Conservation (phyloP, 2,888 invertebrate genomes). For the Agonum fuliginosum region DNA sequence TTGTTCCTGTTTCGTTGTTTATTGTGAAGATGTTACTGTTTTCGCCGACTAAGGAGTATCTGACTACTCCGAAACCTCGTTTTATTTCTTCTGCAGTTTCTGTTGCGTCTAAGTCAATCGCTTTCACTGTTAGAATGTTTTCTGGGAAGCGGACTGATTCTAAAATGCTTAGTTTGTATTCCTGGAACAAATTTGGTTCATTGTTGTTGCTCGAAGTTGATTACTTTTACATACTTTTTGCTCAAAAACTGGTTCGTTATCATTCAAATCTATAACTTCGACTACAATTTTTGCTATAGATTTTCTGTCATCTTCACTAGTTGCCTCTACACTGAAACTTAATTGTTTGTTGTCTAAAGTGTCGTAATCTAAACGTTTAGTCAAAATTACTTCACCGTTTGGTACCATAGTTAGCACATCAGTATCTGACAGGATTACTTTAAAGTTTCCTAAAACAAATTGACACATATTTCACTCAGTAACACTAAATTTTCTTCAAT, state of each 20-base stretch:
- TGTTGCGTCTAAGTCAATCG: constrained; percentile 79
- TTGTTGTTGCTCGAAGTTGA: too few species aligned
- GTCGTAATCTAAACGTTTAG: constrained; percentile 86
- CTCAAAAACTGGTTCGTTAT: constrained; percentile 84
- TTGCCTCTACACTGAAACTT: constrained; percentile 76
- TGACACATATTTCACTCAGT: too few species aligned
- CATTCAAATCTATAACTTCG: constrained; percentile 84
- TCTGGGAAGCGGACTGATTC: constrained; percentile 83
- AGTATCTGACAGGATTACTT: constrained; percentile 76
- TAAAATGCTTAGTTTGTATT: constrained; percentile 81
- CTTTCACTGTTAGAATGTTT: constrained; percentile 80
- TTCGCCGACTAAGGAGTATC: constrained; percentile 84
- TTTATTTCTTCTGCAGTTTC: constrained; percentile 72
- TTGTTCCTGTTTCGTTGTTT: constrained; percentile 80
- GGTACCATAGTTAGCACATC: constrained; percentile 78
- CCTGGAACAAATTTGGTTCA: constrained; percentile 73
- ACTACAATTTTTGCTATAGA: constrained; percentile 82
- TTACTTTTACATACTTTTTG: constrained; percentile 76
- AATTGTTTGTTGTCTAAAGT: constrained; percentile 77
- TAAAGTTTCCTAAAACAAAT: constrained; percentile 68
- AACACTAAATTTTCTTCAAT: neutral
- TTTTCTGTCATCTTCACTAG: constrained; percentile 75
- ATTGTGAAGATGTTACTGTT: constrained; percentile 84
- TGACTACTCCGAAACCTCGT: constrained; percentile 81
- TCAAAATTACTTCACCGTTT: constrained; percentile 85